Conservation (phyloP, 2,888 invertebrate species). For the Nipponacmea schrenckii region DNA sequence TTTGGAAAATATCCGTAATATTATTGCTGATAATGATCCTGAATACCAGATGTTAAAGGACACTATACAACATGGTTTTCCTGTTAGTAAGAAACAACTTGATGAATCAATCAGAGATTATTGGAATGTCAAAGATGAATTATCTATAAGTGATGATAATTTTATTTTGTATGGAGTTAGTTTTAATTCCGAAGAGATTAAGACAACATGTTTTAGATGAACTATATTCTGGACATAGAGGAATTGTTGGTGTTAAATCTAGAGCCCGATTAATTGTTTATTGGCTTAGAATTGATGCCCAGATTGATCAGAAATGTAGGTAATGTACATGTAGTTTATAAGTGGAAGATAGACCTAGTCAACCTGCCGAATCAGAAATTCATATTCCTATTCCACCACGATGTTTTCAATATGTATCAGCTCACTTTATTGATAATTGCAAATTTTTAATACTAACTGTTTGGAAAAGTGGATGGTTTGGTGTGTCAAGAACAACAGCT, state of each 20-base stretch:
- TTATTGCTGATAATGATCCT: neutral
- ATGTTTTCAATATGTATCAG: neutral
- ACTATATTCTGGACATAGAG: neutral
- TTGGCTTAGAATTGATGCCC: neutral
- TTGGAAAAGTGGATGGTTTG: conserved; percentile 1
- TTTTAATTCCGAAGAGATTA: neutral
- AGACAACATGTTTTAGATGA: neutral
- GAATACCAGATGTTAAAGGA: neutral
- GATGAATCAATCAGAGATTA: neutral
- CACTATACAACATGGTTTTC: neutral
- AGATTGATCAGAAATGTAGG: neutral
- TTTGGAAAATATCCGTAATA: neutral
- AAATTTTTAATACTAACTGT: neutral
- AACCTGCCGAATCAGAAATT: neutral
- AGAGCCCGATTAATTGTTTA: neutral
- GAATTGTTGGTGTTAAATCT: neutral
- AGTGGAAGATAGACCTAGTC: neutral
- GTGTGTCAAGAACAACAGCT: neutral
- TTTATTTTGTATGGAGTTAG: conserved; percentile 3
- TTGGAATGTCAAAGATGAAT: neutral
- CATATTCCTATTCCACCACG: neutral
- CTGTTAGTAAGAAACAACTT: neutral
- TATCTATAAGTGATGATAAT: neutral
- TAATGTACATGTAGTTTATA: neutral
- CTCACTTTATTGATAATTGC: neutral